Evolutionary conservation across 2,113 vertebrate species (phyloP).

Genomic region (Herpetotheres cachinnans): DNA sequence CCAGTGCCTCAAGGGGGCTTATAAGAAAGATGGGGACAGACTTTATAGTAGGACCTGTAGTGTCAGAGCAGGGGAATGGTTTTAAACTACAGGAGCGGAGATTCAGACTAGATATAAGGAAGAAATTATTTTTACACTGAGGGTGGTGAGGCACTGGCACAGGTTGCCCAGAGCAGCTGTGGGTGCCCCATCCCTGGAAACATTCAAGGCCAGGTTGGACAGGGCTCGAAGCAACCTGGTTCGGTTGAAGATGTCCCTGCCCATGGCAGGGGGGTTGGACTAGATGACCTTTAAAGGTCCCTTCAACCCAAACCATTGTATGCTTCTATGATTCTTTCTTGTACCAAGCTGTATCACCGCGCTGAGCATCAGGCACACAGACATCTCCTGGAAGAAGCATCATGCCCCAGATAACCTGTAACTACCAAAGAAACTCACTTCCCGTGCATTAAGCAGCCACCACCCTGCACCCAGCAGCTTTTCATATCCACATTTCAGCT

Average conservation of each 20-base stretch:
- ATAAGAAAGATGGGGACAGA: no score
- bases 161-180: not conserved
- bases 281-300: not conserved
- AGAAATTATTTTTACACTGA: no score
- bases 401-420: not conserved
- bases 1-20: no score
- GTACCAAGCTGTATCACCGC: not conserved
- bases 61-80: no score
- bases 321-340: not conserved
- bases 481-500: not conserved
- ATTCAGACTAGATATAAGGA: no score
- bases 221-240: not conserved
- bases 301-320: no score
- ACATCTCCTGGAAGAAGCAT: not conserved
- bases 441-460: not conserved
- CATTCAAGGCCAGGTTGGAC: rapidly evolving
- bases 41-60: no score
- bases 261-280: rapidly evolving
- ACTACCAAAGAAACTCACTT: not conserved
- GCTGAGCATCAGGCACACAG: not conserved
- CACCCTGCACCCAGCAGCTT: not conserved
- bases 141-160: no score
- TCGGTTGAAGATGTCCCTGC: not conserved
- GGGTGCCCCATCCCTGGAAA: not conserved
- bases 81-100: no score